These are phyloP conservation scores for Papilio elwesi DNA, from an alignment of 2,888 invertebrate genomes.

Conservation along the genomic window DNA sequence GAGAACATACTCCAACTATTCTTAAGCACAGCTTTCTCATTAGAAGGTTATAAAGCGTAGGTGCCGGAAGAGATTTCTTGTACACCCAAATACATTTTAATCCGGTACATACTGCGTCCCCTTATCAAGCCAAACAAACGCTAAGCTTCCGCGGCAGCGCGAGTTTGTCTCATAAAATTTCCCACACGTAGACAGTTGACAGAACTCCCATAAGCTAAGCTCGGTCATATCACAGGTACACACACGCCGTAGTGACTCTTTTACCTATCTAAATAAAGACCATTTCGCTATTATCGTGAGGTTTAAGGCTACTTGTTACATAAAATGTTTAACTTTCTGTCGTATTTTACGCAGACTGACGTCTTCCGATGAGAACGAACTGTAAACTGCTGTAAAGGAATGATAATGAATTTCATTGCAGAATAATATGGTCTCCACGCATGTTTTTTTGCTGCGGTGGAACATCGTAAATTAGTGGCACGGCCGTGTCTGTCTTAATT, in stretches of 20 bases:
- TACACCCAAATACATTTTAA: conserved; percentile 8
- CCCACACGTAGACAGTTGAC: conserved; percentile 24
- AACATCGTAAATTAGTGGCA: no score
- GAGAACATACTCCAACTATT: background rate
- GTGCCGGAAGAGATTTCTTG: conserved; percentile 14
- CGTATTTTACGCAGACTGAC: conserved; percentile 6
- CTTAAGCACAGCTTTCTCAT: background rate
- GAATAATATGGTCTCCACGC: background rate
- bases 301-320: background rate
- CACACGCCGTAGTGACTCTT: background rate
- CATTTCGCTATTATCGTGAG: background rate
- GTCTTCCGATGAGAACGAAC: conserved; percentile 6
- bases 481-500: background rate
- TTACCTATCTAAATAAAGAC: background rate
- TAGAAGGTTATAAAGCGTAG: background rate
- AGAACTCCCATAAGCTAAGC: background rate
- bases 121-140: conserved; percentile 27
- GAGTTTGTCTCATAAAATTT: conserved; percentile 18
- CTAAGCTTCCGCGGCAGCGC: conserved; percentile 22
- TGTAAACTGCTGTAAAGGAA: conserved; percentile 6
- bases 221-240: conserved; percentile 1
- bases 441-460: background rate
- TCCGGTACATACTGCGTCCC: background rate
- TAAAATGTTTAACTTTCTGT: conserved; percentile 23
- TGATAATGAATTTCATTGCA: background rate